Percentiles rank a stretch among this genome's conserved stretches.
phyloP scores from a whole-genome alignment of 2,797 vertebrate species.

The Microcaecilia unicolor region DNA sequence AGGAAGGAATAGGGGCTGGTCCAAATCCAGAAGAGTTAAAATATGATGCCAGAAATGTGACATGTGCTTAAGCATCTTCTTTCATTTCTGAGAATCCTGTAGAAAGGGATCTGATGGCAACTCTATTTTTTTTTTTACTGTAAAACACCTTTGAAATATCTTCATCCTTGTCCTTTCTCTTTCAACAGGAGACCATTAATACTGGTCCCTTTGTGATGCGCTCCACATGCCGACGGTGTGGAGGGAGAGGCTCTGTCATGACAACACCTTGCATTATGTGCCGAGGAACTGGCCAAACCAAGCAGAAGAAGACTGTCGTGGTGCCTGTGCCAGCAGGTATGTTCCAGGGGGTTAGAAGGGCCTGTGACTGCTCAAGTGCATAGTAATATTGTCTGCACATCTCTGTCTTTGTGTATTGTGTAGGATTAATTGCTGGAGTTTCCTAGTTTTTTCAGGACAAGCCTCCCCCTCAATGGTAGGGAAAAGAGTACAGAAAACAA shows the following conservation, averaged over 20 bases:
- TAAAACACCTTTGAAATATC: too few species aligned
- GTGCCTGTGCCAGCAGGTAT: constrained; percentile 92
- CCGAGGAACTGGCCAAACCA: constrained; percentile 79
- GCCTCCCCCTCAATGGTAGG: too few species aligned
- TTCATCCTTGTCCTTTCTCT: too few species aligned
- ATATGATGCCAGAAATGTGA: too few species aligned
- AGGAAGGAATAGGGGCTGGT: too few species aligned
- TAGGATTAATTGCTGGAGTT: neutral
- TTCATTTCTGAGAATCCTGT: too few species aligned
- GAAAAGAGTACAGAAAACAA: too few species aligned
- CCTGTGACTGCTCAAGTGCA: accelerated
- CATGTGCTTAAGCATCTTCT: too few species aligned
- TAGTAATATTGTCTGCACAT: accelerated
- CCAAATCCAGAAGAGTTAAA: too few species aligned
- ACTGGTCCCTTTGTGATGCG: constrained; percentile 96
- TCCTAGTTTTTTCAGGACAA: accelerated
- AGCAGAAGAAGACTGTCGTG: constrained; percentile 79
- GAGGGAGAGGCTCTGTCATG: constrained; percentile 76
- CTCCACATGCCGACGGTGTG: constrained; percentile 83
- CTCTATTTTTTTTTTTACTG: too few species aligned
- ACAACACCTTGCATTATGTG: constrained; percentile 72
- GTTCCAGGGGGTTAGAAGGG: too few species aligned
- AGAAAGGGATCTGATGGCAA: too few species aligned
- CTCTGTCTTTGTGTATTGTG: neutral
- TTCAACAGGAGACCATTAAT: constrained; percentile 82